phyloP scores from a whole-genome alignment of 1,140 invertebrate genomes.

The Tenebrio molitor region DNA sequence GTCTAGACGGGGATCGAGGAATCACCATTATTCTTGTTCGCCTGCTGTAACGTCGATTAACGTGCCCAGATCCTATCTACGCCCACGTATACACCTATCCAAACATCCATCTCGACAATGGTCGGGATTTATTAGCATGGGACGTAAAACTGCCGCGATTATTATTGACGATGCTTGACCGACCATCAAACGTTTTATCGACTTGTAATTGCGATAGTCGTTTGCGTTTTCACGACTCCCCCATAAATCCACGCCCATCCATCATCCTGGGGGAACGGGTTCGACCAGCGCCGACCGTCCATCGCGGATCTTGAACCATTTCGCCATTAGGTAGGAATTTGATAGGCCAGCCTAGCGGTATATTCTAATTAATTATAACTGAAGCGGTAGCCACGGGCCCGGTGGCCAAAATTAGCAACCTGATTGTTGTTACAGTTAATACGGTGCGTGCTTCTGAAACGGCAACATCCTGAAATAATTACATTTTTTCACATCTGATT shows the following conservation, averaged over 20 bases:
- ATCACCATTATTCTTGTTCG: constrained; percentile 40
- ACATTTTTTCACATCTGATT: neutral
- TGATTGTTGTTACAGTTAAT: neutral
- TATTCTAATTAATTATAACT: neutral
- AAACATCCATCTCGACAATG: constrained; percentile 18
- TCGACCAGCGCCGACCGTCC: neutral
- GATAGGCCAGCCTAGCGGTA: neutral
- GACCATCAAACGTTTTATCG: constrained; percentile 28
- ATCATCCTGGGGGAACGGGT: constrained; percentile 9
- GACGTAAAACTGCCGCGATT: constrained; percentile 24
- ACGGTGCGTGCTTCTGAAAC: neutral
- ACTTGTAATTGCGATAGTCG: constrained; percentile 21
- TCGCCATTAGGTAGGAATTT: neutral
- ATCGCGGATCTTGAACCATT: too few species aligned
- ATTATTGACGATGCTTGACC: constrained; percentile 25
- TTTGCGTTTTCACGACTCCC: constrained; percentile 23
- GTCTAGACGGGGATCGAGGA: constrained; percentile 26
- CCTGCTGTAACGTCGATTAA: constrained; percentile 34
- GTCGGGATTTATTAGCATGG: constrained; percentile 18
- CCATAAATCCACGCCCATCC: constrained; percentile 10
- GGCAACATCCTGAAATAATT: neutral
- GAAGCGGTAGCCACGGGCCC: neutral
- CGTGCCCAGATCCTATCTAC: constrained; percentile 30
- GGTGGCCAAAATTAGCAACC: neutral
- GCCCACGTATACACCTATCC: constrained; percentile 21